Conservation (phyloP, 2,797 vertebrate genomes). For the Danio albolineatus region DNA sequence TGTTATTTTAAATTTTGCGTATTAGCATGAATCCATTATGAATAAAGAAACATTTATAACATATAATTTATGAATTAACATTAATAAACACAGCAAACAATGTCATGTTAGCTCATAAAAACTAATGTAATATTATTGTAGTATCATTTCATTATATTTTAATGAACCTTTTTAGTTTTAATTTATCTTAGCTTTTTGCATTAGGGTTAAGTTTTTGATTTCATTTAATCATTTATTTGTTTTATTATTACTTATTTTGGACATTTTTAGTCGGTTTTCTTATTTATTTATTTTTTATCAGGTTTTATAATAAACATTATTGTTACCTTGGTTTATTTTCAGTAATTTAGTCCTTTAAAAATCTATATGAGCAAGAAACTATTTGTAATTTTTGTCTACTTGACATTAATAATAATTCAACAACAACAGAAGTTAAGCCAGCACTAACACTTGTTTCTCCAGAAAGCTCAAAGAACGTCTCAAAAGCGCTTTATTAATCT, state of each 20-base stretch:
- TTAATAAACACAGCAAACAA: neutral
- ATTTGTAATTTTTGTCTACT: too few relatives aligned
- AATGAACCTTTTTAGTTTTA: neutral
- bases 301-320: neutral
- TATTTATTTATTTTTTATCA: neutral
- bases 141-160: neutral
- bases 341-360: neutral
- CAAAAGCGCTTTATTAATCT: conserved; percentile 26
- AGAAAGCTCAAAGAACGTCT: neutral
- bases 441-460: neutral
- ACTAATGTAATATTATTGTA: neutral
- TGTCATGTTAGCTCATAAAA: neutral
- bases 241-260: neutral
- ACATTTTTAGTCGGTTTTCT: neutral
- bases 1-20: neutral
- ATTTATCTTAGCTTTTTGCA: too few relatives aligned
- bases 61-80: neutral
- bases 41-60: neutral
- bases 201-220: neutral
- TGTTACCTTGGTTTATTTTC: too few relatives aligned
- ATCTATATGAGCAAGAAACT: too few relatives aligned
- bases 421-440: neutral
- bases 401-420: neutral
- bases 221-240: too few relatives aligned
- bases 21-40: neutral